Evolutionary conservation across 2,113 vertebrate species (phyloP).

Genomic region (Tretioscincus oriximinensis): DNA sequence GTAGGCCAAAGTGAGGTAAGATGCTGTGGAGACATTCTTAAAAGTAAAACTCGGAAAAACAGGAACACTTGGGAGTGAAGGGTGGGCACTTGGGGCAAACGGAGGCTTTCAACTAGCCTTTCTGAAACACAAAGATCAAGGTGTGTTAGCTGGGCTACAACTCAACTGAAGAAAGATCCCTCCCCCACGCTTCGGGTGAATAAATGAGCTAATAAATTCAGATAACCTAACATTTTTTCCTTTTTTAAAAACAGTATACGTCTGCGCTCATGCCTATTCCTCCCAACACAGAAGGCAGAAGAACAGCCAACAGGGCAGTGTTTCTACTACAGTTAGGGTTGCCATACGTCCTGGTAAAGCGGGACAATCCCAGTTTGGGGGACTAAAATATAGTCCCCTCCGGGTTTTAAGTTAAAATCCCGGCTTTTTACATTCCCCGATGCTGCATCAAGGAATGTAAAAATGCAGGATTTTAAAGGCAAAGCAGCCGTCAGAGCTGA

Average conservation of each 20-base stretch:
- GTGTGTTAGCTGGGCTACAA: conserved; percentile 5
- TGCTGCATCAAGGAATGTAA: too few species aligned
- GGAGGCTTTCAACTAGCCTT: conserved; percentile 96
- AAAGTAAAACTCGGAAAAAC: conserved; percentile 96
- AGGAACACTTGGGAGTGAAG: conserved; percentile 99
- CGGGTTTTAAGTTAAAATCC: too few species aligned
- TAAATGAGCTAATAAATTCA: too few species aligned
- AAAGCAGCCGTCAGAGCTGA: too few species aligned
- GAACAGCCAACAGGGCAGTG: neutral
- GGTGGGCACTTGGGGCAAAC: conserved; percentile 96
- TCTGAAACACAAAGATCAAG: conserved; percentile 78
- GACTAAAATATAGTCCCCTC: too few species aligned
- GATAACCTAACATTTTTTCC: neutral
- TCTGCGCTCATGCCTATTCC: neutral
- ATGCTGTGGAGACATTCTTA: conserved; percentile 97
- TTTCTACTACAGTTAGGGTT: too few species aligned
- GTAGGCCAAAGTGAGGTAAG: conserved; percentile 98
- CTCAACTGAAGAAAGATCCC: neutral
- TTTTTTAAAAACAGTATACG: too few species aligned
- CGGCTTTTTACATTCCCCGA: too few species aligned
- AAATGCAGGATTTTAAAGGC: too few species aligned
- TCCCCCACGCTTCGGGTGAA: too few species aligned
- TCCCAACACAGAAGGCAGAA: neutral
- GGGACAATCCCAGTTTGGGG: too few species aligned
- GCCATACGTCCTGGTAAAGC: too few species aligned